Base-by-base conservation (phyloP, 2,113 vertebrate species). In the Gallinago jamesoni region DNA sequence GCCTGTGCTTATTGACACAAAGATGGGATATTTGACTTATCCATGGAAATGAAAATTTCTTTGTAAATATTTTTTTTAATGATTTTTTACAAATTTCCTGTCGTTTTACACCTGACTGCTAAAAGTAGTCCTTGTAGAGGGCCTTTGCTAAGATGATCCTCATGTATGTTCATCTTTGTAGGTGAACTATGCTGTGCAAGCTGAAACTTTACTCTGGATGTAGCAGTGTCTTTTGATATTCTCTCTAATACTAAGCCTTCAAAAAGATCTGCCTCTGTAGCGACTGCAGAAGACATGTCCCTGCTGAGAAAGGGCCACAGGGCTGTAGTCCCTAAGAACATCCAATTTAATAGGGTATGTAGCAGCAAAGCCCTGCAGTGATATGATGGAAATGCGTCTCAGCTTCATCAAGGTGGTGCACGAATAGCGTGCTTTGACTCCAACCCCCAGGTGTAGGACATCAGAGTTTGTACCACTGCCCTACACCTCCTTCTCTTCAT, bases 331-430 rank as follows among this genome's bases (percentile, higher is more conserved):
- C 19, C 27, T 8, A 12, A 10, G 37, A 69, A n/a, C 20, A 57
- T 63, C 21, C 14, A 5, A 76, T 91, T 89, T 62, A 48, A 52
- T 28, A 69, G 30, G 12, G 17, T 57, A 17, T 0, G 1, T 2
- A 5, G 23, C 37, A 80, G 30, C 30, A 18, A 41, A 77, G 55
- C 45, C 43, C 55, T 68, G 7, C 37, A 43, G 53, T 1, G 0
- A 8, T 60, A 27, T 0, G 1, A 7, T 20, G 50, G 48, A 87
- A 84, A 56, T 27, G n/a, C 2, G 0, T 24, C 1, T 25, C 25
- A 9, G 16, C 35, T 78, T 47, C 70, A 60, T 5, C 0, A 0
- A 43, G 15, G 35, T 4, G 22, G 14, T 23, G 14, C 21, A 14
- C 0, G 0, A 62, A 50, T 43, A 39, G 43, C 6, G 10, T 23